Evolutionary conservation across 2,797 vertebrate species (phyloP), one percentile per base, ranked within the genome.

Genomic region (Botia almorhae): DNA sequence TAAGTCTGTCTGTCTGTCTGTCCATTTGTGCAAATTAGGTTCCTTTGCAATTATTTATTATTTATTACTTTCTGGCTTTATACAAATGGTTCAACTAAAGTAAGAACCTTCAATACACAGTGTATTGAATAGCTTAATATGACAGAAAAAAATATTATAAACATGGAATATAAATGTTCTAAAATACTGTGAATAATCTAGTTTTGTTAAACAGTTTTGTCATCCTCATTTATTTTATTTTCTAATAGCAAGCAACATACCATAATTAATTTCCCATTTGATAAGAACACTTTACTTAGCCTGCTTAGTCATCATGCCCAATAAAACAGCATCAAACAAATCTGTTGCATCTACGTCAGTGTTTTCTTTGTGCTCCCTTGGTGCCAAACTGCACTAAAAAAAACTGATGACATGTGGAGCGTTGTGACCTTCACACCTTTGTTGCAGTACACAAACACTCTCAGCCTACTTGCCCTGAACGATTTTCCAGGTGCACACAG

Each of bases 381-480:
- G 74, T 89, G 85, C 80, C 85, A 89, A 85, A 85, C 86, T 86
- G 83, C 83, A 85, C 78, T 88, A 87, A 87, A 91, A 93, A 93
- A 90, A 93, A 85, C 76, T 16, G 81, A 89, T 91, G 91, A 93
- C 90, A 88, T 90, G 91, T 87, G 84, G 72, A 60, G 81, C 72
- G 33, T 81, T 89, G 85, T 91, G 89, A 92, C 86, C 85, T 10
- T 56, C 84, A 85, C 89, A 90, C 87, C 89, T 92, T 91, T 92
- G 90, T 87, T 76, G 43, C 46, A 43, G 56, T 19, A 78, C 69
- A 74, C 83, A 73, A 87, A 81, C 89, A 87, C 84, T 85, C 84
- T 89, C 87, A 73, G 91, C 92, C 90, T 89, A 90, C 92, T 91
- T 90, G 88, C 90, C 91, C 89, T 86, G 87, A 86, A 91, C 89